Base-by-base conservation (phyloP, 2,797 vertebrate genomes). In the Coregonus sp. region DNA sequence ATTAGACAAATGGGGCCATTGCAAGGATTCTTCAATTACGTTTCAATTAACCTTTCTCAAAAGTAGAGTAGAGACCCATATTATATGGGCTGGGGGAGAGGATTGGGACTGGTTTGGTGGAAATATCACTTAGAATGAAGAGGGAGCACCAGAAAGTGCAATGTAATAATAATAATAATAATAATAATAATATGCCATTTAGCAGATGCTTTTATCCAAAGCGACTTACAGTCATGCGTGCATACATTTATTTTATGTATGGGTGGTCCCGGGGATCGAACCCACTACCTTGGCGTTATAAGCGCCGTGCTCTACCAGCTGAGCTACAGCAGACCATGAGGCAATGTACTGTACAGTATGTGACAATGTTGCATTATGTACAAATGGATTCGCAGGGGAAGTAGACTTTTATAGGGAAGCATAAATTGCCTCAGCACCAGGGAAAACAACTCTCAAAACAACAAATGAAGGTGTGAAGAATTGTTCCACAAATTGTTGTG, bases 101-200 rank as follows among this genome's bases (percentile, higher is more conserved):
- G 31, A 33, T 33, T 33, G 31, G 31, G 31, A 33, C 31, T 33
- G 2, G 84, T 79, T 31, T 35, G 52, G 77, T 70, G 29, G 35
- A 73, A 56, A 59, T 12, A 73, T 14, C 25, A 59, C 31, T 35
- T 16, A 47, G 40, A 47, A 47, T 47, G 16, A 9, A 37, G 5
- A 20, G 15, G 15, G 66, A 15, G 15, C 6, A 51, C 50, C 50
- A 51, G 6, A 7, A 51, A 51, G 12, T 51, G 50, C 50, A 51
- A 6, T 68, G 31, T 33, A 7, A 25, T 25, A 25, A 25, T 25
- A 25, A 25, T 25, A 25, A 25, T 25, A 25, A 25, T 25, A 25
- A 25, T 25, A 25, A 25, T 25, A 25, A 25, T 25, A 25, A 25
- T 25, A 25, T 25, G 25, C 25, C 25, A 25, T 25, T 25, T 25